Evolutionary conservation across 2,888 invertebrate species (phyloP).

Genomic region (Chamaedrilus cognettii): DNA sequence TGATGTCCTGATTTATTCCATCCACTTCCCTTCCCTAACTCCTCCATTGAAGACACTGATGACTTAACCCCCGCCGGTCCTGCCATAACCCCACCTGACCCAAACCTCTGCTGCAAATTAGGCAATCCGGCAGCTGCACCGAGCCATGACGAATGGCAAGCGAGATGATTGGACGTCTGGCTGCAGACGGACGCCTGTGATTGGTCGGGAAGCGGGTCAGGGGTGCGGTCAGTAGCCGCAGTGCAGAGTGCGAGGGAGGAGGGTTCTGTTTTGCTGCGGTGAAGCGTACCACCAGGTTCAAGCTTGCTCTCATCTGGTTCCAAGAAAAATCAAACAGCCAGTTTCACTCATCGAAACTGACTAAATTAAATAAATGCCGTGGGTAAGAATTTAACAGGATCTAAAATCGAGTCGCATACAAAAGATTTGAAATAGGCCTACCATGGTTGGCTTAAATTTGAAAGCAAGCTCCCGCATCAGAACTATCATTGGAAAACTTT

Average conservation of each 20-base stretch:
- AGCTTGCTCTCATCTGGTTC: background rate
- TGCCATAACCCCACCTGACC: background rate
- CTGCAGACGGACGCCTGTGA: background rate
- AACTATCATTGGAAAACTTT: too few relatives aligned
- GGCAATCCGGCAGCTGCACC: background rate
- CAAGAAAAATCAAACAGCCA: background rate
- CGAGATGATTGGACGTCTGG: background rate
- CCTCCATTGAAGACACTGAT: too few relatives aligned
- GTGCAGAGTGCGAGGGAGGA: conserved; percentile 3
- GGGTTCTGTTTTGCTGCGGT: conserved; percentile 12
- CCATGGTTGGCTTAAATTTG: too few relatives aligned
- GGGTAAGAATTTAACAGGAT: too few relatives aligned
- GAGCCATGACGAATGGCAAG: background rate
- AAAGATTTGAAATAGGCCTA: too few relatives aligned
- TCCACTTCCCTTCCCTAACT: too few relatives aligned
- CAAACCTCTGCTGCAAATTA: background rate
- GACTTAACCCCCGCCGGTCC: too few relatives aligned
- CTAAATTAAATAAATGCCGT: too few relatives aligned
- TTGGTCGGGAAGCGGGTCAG: background rate
- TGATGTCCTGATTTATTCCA: too few relatives aligned
- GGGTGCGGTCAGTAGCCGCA: background rate
- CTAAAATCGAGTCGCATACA: too few relatives aligned
- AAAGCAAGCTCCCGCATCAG: too few relatives aligned
- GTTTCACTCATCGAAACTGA: too few relatives aligned
- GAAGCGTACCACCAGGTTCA: background rate